Base-by-base conservation (phyloP, 1,140 invertebrate species). In the Lucilia sericata region DNA sequence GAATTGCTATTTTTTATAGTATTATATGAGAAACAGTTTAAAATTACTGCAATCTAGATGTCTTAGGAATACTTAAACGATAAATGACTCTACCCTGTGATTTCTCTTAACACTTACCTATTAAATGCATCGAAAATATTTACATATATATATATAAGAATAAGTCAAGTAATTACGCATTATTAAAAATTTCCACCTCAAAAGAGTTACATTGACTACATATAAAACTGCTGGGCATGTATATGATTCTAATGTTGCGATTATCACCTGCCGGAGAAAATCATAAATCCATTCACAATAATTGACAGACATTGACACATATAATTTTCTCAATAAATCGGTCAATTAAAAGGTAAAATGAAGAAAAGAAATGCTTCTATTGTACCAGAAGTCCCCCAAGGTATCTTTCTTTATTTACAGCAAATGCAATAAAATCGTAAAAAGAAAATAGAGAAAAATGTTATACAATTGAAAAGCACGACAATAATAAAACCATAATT, bases 271-370 rank as follows among this genome's bases (percentile, higher is more conserved):
- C 42, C 47, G 76, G 76, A 51, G 21, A 80, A 80, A 80, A 80
- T 80, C 76, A 80, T 80, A 80, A 80, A 80, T 80, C 47, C 76
- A 51, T 80, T 49, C 42, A 34, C 76, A 49, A 80, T 80, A 80
- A 80, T 80, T 80, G 76, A 80, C 76, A 80, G 76, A 49, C 76
- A 80, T 80, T 80, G 76, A 51, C 76, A 80, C 76, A 80, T 12
- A 80, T 80, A 25, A 51, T 12, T 49, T 80, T 49, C 34, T 21
- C 42, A 80, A 80, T 80, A 49, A 80, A 80, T 80, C 76, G 76
- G 76, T 80, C 76, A 80, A 80, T 80, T 80, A 80, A 49, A 80
- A 70, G n/a, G 14, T 17, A 70, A 70, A 70, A 70, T 21, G 19
- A 19, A 70, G 19, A 70, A 70, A 80, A 80, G n/a, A 49, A 51